A percentile compares a stretch with the other conserved stretches of the same genome.
phyloP scores from a whole-genome alignment of 2,797 vertebrate species.

The Fistularia tabacaria region DNA sequence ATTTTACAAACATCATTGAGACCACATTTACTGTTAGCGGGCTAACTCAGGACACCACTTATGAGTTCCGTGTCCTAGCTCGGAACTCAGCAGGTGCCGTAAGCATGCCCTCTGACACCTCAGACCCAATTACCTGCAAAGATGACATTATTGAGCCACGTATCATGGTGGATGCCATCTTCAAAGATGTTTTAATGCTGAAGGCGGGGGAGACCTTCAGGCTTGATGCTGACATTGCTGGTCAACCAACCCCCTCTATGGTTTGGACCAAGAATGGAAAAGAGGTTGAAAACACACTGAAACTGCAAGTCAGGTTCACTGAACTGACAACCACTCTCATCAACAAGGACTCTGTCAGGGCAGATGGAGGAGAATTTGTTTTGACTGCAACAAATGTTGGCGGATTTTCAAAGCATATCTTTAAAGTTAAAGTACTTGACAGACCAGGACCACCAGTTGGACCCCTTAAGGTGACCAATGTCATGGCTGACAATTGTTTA shows the following conservation, averaged over 20 bases:
- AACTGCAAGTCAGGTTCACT: slow-evolving; percentile 87
- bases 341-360: slow-evolving; percentile 91
- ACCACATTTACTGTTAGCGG: slow-evolving; percentile 95
- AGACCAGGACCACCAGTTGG: slow-evolving; percentile 92
- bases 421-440: slow-evolving; percentile 95
- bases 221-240: slow-evolving; percentile 94
- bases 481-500: slow-evolving; percentile 90
- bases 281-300: slow-evolving; percentile 89
- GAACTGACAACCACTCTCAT: slow-evolving; percentile 87
- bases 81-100: slow-evolving; percentile 93
- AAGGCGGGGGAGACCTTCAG: slow-evolving; percentile 93
- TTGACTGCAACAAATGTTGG: slow-evolving; percentile 94
- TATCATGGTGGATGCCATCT: slow-evolving; percentile 94
- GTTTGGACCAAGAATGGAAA: slow-evolving; percentile 95
- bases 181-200: slow-evolving; percentile 85
- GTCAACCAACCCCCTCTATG: slow-evolving; percentile 91
- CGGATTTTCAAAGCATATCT: slow-evolving; percentile 95
- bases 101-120: slow-evolving; percentile 90
- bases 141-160: slow-evolving; percentile 93
- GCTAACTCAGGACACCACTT: slow-evolving; percentile 88
- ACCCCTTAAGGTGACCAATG: slow-evolving; percentile 83
- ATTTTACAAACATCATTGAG: slow-evolving; percentile 96
- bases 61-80: slow-evolving; percentile 93
- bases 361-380: slow-evolving; percentile 89
- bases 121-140: slow-evolving; percentile 91